phyloP scores from a whole-genome alignment of 2,888 invertebrate genomes.

The Drosophila algonquin region DNA sequence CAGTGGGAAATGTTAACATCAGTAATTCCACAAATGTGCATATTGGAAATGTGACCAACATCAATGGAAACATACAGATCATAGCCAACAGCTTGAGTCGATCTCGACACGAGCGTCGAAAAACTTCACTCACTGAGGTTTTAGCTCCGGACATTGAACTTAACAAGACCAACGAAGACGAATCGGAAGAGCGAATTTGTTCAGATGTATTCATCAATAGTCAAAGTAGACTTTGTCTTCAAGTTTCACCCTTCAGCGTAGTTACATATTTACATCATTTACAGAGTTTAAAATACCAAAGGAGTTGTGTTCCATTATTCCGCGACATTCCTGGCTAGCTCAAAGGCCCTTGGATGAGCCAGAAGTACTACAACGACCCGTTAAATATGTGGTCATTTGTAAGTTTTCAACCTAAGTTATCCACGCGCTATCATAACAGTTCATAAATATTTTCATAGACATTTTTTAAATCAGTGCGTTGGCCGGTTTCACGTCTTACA shows the following conservation, averaged over 20 bases:
- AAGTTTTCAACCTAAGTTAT: slow-evolving; percentile 56
- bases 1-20: slow-evolving; percentile 82
- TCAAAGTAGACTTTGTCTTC: slow-evolving; percentile 60
- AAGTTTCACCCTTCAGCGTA: no score
- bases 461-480: no score
- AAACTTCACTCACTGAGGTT: slow-evolving; percentile 15
- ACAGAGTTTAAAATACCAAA: slow-evolving; percentile 75
- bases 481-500: no score
- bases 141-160: background rate
- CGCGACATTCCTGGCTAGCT: slow-evolving; percentile 84
- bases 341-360: slow-evolving; percentile 83
- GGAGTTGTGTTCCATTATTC: slow-evolving; percentile 75
- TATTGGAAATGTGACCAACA: slow-evolving; percentile 85
- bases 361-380: slow-evolving; percentile 80
- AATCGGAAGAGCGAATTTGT: slow-evolving; percentile 70
- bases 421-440: no score
- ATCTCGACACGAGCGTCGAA: slow-evolving; percentile 36
- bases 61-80: slow-evolving; percentile 84
- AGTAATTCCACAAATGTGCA: slow-evolving; percentile 84
- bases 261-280: slow-evolving; percentile 9
- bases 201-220: slow-evolving; percentile 72
- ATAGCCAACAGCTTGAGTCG: slow-evolving; percentile 55
- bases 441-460: no score
- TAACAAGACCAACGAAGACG: slow-evolving; percentile 41
- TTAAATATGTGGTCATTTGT: slow-evolving; percentile 85